These are phyloP conservation scores for Anolis carolinensis DNA, from an alignment of 2,113 vertebrate species.

Conservation along the genomic window DNA sequence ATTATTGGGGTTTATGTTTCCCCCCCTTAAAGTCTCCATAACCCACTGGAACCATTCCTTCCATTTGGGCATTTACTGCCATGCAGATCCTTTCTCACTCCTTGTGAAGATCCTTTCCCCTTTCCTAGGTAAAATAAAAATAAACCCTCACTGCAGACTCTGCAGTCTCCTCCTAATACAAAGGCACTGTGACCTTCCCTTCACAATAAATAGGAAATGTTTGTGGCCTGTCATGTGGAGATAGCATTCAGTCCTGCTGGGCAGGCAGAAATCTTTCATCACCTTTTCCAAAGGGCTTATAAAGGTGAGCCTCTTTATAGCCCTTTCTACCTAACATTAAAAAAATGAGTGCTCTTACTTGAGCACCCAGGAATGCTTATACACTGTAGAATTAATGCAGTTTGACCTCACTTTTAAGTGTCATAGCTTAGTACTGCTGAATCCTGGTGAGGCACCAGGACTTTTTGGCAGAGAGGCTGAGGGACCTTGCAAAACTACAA, in stretches of 20 bases:
- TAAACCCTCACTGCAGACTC: not conserved
- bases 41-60: not conserved
- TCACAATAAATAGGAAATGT: not conserved
- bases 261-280: not conserved
- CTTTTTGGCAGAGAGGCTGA: no score
- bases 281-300: not conserved
- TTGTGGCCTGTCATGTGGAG: not conserved
- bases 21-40: not conserved
- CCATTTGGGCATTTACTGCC: not conserved
- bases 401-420: no score
- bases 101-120: not conserved
- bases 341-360: not conserved
- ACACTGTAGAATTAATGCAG: no score
- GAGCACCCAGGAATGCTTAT: no score
- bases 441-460: no score
- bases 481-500: no score
- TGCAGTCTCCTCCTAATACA: not conserved
- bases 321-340: not conserved
- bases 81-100: not conserved
- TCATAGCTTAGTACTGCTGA: no score
- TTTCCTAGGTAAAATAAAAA: not conserved
- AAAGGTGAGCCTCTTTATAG: not conserved
- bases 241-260: not conserved
- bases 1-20: not conserved
- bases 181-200: conserved; percentile 9